Percentiles rank a stretch among this genome's conserved stretches.
These are phyloP conservation scores for Ochropacha duplaris DNA, from an alignment of 2,888 invertebrate species.

Conservation along the genomic window DNA sequence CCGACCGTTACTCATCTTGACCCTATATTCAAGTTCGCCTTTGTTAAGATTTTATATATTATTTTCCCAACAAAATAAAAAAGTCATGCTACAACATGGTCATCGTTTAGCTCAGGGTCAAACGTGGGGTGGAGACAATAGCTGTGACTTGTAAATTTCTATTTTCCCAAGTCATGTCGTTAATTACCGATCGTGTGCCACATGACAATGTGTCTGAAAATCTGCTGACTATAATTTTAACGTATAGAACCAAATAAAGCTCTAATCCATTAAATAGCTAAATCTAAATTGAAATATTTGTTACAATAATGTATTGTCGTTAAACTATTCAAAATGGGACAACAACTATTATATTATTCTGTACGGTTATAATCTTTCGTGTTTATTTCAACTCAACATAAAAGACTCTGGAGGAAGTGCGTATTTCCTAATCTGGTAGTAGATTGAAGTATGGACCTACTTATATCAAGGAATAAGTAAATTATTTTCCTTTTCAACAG, in stretches of 20 bases:
- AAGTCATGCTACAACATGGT: slow-evolving; percentile 21
- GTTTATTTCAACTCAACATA: neutral
- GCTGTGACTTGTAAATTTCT: slow-evolving; percentile 50
- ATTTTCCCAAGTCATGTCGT: slow-evolving; percentile 53
- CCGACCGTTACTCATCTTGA: slow-evolving; percentile 51
- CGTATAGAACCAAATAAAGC: slow-evolving; percentile 11
- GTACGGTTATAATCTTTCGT: neutral
- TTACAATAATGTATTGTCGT: neutral
- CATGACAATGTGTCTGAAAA: slow-evolving; percentile 28
- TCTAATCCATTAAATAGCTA: neutral
- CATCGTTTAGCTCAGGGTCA: slow-evolving; percentile 38
- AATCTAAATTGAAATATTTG: neutral
- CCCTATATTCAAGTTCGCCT: slow-evolving; percentile 30
- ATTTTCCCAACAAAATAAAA: slow-evolving; percentile 8
- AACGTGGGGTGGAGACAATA: slow-evolving; percentile 48
- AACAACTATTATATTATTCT: neutral
- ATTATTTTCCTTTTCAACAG: slow-evolving; percentile 12
- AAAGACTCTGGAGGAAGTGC: neutral
- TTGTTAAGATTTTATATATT: slow-evolving; percentile 1
- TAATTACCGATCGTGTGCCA: slow-evolving; percentile 56
- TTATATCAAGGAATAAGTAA: slow-evolving; percentile 15
- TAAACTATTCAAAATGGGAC: neutral
- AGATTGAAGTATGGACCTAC: neutral
- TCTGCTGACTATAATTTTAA: slow-evolving; percentile 30
- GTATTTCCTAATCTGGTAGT: neutral